phyloP scores from a whole-genome alignment of 2,113 vertebrate species.

The Xenus cinereus region DNA sequence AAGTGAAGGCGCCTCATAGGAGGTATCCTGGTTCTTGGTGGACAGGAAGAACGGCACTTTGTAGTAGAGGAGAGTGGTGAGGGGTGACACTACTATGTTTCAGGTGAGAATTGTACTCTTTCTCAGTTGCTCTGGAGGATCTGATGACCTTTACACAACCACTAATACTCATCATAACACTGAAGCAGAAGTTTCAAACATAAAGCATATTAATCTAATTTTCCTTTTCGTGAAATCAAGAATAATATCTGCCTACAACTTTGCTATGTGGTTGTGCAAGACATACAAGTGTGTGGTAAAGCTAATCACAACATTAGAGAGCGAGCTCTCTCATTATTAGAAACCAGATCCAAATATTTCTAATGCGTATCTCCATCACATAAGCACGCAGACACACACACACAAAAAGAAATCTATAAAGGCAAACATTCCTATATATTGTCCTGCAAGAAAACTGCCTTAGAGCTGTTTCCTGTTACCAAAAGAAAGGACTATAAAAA shows the following conservation, averaged over 20 bases:
- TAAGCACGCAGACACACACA: background rate
- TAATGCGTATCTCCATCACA: background rate
- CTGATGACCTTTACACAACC: background rate
- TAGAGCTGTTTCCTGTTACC: constrained; percentile 28
- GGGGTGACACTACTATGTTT: background rate
- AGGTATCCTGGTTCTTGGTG: background rate
- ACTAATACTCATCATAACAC: background rate
- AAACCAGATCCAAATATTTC: background rate
- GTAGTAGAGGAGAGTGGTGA: background rate
- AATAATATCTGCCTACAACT: background rate
- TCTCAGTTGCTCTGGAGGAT: background rate
- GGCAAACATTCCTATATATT: background rate
- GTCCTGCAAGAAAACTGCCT: background rate
- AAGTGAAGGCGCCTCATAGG: background rate
- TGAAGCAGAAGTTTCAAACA: background rate
- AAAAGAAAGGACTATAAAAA: constrained; percentile 40
- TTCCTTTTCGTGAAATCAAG: background rate
- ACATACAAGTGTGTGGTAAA: background rate
- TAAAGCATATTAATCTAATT: background rate
- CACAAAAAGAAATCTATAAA: background rate
- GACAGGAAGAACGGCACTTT: background rate
- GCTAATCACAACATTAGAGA: background rate
- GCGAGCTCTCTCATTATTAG: background rate
- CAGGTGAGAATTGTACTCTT: background rate
- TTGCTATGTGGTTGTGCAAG: background rate